These are phyloP conservation scores for Heptranchias perlo DNA, from an alignment of 2,113 vertebrate species.

Conservation along the genomic window DNA sequence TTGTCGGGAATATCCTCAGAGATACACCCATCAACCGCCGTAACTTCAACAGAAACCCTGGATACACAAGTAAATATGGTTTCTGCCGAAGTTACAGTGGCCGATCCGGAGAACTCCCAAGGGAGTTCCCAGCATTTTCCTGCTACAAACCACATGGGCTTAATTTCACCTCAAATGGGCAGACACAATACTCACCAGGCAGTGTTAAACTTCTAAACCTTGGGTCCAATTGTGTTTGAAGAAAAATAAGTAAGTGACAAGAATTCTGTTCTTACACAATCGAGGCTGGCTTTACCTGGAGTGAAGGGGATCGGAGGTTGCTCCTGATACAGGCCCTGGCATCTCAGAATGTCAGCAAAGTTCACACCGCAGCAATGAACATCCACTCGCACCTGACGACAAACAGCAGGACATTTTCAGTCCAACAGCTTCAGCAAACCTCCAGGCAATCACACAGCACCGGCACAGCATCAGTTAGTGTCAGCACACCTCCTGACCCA, in stretches of 20 bases:
- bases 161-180: background rate
- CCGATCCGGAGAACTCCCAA: background rate
- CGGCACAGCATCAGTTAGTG: background rate
- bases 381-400: slow-evolving; percentile 47
- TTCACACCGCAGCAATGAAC: slow-evolving; percentile 49
- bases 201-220: background rate
- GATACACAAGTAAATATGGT: too few relatives aligned
- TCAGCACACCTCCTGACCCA: background rate
- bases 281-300: slow-evolving; percentile 30
- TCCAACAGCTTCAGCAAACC: background rate
- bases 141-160: background rate
- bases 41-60: too few relatives aligned
- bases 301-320: slow-evolving; percentile 46
- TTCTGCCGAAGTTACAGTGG: too few relatives aligned
- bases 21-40: too few relatives aligned
- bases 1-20: too few relatives aligned
- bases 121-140: background rate
- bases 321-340: slow-evolving; percentile 49
- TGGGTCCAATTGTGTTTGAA: background rate
- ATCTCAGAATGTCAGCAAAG: slow-evolving; percentile 50
- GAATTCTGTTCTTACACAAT: background rate
- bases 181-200: background rate
- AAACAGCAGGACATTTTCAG: background rate
- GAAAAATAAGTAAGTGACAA: background rate
- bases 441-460: background rate